Evolutionary conservation across 1,140 invertebrate species (phyloP).

Genomic region (Parapsyche elsis): DNA sequence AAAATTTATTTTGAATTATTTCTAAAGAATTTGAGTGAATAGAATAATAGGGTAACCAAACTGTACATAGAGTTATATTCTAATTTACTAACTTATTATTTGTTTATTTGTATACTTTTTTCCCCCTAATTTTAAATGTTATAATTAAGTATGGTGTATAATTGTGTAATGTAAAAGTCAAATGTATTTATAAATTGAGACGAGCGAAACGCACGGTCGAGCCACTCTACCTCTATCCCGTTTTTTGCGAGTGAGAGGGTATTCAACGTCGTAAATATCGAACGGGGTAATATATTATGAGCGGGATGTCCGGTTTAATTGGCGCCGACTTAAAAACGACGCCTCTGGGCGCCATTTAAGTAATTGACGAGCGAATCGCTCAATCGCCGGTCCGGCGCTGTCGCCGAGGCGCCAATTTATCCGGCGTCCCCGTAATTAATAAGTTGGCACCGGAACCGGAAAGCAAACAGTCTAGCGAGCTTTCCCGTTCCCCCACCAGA

Average conservation of each 20-base stretch:
- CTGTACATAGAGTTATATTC: too few species aligned
- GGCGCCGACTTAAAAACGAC: conserved; percentile 18
- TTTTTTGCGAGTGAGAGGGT: not conserved
- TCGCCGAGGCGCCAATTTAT: not conserved
- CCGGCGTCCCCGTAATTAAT: not conserved
- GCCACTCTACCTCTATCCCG: too few species aligned
- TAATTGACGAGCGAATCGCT: conserved; percentile 11
- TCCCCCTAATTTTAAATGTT: too few species aligned
- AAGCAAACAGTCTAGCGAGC: not conserved
- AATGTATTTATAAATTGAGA: too few species aligned
- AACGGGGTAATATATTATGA: conserved; percentile 3
- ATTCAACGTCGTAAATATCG: not conserved
- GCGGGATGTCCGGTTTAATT: conserved; percentile 14
- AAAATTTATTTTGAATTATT: too few species aligned
- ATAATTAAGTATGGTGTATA: too few species aligned
- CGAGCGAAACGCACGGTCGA: not conserved
- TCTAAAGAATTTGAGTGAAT: too few species aligned
- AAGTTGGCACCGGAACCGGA: conserved; percentile 2
- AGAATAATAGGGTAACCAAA: too few species aligned
- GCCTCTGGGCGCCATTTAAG: conserved; percentile 13
- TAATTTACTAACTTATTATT: too few species aligned
- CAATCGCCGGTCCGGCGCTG: not conserved
- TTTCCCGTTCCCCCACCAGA: too few species aligned
- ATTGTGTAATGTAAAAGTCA: too few species aligned
- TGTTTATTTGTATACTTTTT: too few species aligned